Evolutionary conservation across 2,113 vertebrate genomes (phyloP).

Genomic region (Mesitornis unicolor): DNA sequence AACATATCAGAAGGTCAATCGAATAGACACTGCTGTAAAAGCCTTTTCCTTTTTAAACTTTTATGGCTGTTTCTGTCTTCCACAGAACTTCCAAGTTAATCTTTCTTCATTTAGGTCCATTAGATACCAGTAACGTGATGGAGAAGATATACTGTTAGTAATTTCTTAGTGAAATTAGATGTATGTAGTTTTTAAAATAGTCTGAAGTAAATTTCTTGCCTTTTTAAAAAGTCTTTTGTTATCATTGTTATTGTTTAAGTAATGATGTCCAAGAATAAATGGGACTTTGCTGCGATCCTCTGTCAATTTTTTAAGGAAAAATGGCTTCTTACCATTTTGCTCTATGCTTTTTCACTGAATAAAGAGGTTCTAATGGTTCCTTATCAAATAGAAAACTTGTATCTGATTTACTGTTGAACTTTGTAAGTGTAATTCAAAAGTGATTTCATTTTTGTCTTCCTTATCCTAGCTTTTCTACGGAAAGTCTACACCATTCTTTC

Average conservation of each 20-base stretch:
- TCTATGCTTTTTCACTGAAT: neutral
- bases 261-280: neutral
- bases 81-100: neutral
- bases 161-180: neutral
- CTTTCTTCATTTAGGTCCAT: neutral
- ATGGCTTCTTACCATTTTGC: neutral
- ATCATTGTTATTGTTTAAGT: neutral
- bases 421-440: neutral
- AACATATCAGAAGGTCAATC: neutral
- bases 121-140: neutral
- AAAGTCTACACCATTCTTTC: slow-evolving; percentile 94
- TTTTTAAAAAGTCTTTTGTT: no score
- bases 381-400: neutral
- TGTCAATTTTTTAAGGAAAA: neutral
- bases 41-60: neutral
- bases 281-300: neutral
- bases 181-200: neutral
- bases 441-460: neutral
- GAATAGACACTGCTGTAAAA: neutral
- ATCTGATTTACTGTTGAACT: neutral
- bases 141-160: neutral
- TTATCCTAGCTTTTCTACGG: slow-evolving; percentile 84
- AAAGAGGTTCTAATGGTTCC: neutral
- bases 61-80: neutral
- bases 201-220: neutral